Base-by-base conservation (phyloP, 2,797 vertebrate genomes). In the Thaleichthys pacificus region DNA sequence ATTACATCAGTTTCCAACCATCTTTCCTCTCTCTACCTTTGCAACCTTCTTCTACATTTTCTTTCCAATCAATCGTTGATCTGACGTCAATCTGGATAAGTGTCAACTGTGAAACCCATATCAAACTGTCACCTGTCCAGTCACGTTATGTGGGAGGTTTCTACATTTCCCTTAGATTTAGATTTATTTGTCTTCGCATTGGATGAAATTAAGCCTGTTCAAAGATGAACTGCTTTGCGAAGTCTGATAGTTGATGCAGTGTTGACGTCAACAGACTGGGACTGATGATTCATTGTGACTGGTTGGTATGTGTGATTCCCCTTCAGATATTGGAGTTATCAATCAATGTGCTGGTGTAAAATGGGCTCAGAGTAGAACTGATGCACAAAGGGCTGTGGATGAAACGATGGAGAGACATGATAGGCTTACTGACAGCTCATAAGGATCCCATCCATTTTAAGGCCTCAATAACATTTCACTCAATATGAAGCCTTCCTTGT, bases 311-410 rank as follows among this genome's bases (percentile, higher is more conserved):
- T 67, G 66, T n/a, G 17, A 54, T 67, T 67, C 66, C 51, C 26
- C 17, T 26, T 12, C 24, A 42, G 65, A 67, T 67, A 67, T 67
- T 67, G 26, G 47, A 67, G 49, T 28, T 8, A 67, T 67, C 66
- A 67, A 56, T 67, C 66, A 67, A n/a, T 19, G 66, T n/a, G 47
- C 42, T n/a, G 66, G 49, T 30, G 66, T 7, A 14, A 49, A 42
- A 47, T 14, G 22, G 42, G 14, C 47, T 54, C 47, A 67, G 24
- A 67, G 49, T 67, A 26, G 1, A 67, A 67, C 47, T 54, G 47
- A 42, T 9, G 42, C 47, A 51, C 51, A 42, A 66, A 62, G 19
- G 28, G 38, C 9, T 32, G 19, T 22, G 62, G 62, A 64, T 51
- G 65, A 51, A 17, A 67, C 6, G 14, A 67, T 67, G 24, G 47